A percentile compares a stretch with the other conserved stretches of the same genome.
These are phyloP conservation scores for Zeuzera pyrina DNA, from an alignment of 2,888 invertebrate species.

Conservation along the genomic window DNA sequence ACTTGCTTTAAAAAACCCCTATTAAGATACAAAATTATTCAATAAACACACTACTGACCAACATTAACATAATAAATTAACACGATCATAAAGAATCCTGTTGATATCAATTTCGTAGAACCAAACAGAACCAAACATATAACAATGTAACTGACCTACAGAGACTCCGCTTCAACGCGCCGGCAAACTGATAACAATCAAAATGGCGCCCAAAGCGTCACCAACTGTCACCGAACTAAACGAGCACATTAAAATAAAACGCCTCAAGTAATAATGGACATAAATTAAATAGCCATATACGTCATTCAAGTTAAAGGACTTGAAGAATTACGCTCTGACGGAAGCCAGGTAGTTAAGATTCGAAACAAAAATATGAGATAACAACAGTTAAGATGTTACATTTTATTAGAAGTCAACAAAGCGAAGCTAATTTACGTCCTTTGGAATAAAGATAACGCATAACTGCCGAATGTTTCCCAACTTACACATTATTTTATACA, in stretches of 20 bases:
- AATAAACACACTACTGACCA: too few species aligned
- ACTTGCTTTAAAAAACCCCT: too few species aligned
- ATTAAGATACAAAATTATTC: too few species aligned
- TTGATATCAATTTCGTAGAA: too few species aligned
- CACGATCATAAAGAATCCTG: too few species aligned
- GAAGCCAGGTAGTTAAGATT: constrained; percentile 72
- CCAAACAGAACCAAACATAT: too few species aligned
- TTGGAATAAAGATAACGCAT: constrained; percentile 19
- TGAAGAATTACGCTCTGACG: constrained; percentile 50
- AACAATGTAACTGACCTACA: constrained; percentile 36
- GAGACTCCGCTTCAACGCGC: constrained; percentile 28
- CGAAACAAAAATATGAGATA: constrained; percentile 65
- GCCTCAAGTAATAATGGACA: constrained; percentile 53
- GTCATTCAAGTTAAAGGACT: constrained; percentile 59
- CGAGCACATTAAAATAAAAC: constrained; percentile 65
- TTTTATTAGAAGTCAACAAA: constrained; percentile 67
- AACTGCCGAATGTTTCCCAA: too few species aligned
- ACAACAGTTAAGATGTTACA: constrained; percentile 61
- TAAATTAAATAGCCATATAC: constrained; percentile 66
- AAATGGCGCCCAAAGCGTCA: constrained; percentile 64
- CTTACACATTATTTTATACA: constrained; percentile 16
- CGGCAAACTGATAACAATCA: constrained; percentile 55
- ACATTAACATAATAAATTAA: too few species aligned
- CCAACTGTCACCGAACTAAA: constrained; percentile 54
- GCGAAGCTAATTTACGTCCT: constrained; percentile 60